Percentiles rank a stretch among this genome's conserved stretches.
Conservation (phyloP, 2,797 vertebrate species). For the Neosilurus mollespiculum region DNA sequence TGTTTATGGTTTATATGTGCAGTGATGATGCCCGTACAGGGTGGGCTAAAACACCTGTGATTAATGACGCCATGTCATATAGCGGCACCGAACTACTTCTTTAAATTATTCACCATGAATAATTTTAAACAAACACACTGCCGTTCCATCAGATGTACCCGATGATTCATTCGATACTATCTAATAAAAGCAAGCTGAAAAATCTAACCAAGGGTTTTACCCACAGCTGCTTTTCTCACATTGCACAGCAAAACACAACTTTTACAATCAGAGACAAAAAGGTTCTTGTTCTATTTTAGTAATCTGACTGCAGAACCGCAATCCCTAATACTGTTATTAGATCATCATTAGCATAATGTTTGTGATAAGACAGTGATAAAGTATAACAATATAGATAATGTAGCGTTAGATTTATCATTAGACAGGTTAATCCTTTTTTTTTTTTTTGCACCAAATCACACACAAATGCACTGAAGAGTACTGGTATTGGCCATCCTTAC, state of each 20-base stretch:
- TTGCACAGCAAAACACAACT: background rate
- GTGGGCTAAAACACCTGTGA: constrained; percentile 34
- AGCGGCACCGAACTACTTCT: constrained; percentile 8
- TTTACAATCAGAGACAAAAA: background rate
- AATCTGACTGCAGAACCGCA: background rate
- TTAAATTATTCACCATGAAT: constrained; percentile 35
- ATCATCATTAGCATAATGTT: constrained; percentile 1
- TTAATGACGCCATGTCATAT: constrained; percentile 33
- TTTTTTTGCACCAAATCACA: background rate
- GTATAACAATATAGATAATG: background rate
- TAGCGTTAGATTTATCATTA: background rate
- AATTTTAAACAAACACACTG: constrained; percentile 28
- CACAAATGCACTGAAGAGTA: background rate
- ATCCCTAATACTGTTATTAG: background rate
- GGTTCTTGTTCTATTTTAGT: background rate
- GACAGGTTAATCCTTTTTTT: background rate
- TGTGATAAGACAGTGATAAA: constrained; percentile 6
- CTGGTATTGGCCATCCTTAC: too few species aligned
- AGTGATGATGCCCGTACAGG: background rate
- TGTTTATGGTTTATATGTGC: constrained; percentile 31
- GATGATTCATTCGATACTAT: constrained; percentile 22
- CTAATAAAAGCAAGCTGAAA: constrained; percentile 7
- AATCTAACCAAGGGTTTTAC: background rate
- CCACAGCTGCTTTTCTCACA: background rate
- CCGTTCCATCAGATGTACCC: constrained; percentile 1